These are phyloP conservation scores for Chymomyza amoena DNA, from an alignment of 2,888 invertebrate species.

Conservation along the genomic window DNA sequence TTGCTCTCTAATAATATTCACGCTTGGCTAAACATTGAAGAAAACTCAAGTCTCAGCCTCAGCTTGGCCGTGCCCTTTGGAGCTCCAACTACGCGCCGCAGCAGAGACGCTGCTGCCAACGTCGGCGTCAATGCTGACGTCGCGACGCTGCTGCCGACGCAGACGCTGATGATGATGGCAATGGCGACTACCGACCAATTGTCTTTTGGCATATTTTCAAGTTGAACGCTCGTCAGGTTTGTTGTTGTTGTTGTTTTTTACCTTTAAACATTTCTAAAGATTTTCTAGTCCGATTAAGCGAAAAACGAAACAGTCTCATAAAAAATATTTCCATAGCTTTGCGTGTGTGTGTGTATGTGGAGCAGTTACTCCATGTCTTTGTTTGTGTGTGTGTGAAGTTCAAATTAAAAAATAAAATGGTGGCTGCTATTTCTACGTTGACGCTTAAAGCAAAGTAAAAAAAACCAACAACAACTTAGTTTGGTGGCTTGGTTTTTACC, in stretches of 20 bases:
- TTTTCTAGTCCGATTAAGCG: slow-evolving; percentile 67
- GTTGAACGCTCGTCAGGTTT: slow-evolving; percentile 65
- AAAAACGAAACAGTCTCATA: slow-evolving; percentile 69
- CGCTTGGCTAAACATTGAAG: slow-evolving; percentile 68
- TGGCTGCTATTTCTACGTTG: slow-evolving; percentile 50
- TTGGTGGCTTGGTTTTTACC: neutral
- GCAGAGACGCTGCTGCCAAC: neutral
- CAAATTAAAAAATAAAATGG: slow-evolving; percentile 59
- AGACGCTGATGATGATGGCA: neutral
- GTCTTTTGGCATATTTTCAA: slow-evolving; percentile 73
- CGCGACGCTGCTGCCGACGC: neutral
- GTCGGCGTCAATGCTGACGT: too few relatives aligned
- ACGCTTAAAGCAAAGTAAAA: slow-evolving; percentile 33
- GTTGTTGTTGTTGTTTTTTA: slow-evolving; percentile 11
- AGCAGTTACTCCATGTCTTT: neutral
- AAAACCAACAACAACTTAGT: neutral
- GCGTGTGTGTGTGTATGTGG: slow-evolving; percentile 18
- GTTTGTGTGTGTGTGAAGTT: slow-evolving; percentile 23
- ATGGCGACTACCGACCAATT: slow-evolving; percentile 51
- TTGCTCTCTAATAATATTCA: slow-evolving; percentile 62
- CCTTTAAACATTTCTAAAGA: slow-evolving; percentile 51
- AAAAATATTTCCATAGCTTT: slow-evolving; percentile 51
- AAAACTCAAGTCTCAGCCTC: slow-evolving; percentile 49
- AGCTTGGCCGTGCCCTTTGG: slow-evolving; percentile 54
- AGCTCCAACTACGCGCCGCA: slow-evolving; percentile 31